Conservation (phyloP, 2,888 invertebrate genomes). For the Orthosia gothica region DNA sequence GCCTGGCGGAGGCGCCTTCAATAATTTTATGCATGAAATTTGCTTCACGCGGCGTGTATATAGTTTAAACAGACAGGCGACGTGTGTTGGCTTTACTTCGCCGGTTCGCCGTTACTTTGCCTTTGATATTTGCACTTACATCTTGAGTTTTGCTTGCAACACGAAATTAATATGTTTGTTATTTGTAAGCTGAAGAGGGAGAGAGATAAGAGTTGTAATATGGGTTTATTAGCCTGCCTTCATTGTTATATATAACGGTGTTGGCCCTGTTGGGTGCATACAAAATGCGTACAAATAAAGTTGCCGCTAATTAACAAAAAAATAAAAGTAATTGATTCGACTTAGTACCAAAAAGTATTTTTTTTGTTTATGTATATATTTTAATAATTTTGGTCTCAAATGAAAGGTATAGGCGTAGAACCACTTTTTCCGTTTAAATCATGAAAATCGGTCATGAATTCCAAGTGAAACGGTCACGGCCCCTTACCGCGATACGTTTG, state of each 20-base stretch:
- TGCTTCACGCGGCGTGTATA: slow-evolving; percentile 82
- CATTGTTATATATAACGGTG: neutral
- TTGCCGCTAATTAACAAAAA: neutral
- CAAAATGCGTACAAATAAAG: neutral
- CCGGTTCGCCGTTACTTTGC: slow-evolving; percentile 61
- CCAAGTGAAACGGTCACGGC: no score
- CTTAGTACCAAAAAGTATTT: no score
- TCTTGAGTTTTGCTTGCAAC: slow-evolving; percentile 58
- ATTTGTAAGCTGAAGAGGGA: slow-evolving; percentile 24
- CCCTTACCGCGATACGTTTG: no score
- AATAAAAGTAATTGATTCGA: no score
- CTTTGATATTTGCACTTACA: slow-evolving; percentile 65
- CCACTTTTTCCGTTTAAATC: no score
- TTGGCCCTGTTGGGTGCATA: neutral
- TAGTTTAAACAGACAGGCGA: slow-evolving; percentile 78
- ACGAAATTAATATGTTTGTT: slow-evolving; percentile 58
- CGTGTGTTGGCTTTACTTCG: slow-evolving; percentile 66
- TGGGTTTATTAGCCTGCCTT: slow-evolving; percentile 5
- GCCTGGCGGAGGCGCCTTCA: slow-evolving; percentile 80
- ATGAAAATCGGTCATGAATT: no score
- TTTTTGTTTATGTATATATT: no score
- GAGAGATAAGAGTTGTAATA: slow-evolving; percentile 25
- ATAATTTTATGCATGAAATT: slow-evolving; percentile 90
- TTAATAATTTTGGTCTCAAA: no score
- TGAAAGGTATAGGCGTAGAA: no score